phyloP scores from a whole-genome alignment of 30 jellyfish, hydroid and myxozoan genomes.

The Sanderia malayensis region DNA sequence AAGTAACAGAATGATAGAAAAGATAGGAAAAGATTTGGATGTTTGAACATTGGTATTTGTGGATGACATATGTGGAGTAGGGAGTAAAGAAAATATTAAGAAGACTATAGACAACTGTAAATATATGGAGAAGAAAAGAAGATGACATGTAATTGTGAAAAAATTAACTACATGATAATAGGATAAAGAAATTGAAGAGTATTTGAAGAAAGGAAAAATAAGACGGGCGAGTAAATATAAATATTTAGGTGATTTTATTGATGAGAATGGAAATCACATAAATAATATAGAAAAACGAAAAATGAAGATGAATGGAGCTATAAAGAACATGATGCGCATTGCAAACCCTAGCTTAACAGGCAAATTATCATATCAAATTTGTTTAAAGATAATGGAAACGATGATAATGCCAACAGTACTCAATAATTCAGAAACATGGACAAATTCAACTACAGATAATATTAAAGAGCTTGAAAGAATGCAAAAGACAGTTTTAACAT shows the following conservation, averaged over 20 bases:
- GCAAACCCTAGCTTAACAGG: too few species aligned
- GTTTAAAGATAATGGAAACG: neutral
- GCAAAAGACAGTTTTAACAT: neutral
- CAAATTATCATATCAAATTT: too few species aligned
- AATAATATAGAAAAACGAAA: neutral
- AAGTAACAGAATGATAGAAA: constrained; percentile 2
- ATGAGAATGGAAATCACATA: neutral
- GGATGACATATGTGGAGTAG: neutral
- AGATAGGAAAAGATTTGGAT: constrained; percentile 2
- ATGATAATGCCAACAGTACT: constrained; percentile 5
- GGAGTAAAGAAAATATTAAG: neutral
- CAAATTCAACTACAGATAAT: neutral
- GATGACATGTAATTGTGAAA: neutral
- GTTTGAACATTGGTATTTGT: neutral
- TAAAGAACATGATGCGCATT: neutral
- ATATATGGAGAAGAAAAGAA: neutral
- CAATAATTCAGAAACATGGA: constrained; percentile 4
- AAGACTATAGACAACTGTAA: neutral
- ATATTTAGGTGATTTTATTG: neutral
- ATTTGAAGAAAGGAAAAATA: neutral
- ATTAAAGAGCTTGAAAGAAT: neutral
- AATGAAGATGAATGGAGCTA: neutral
- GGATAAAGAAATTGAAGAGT: neutral
- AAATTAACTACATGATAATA: neutral
- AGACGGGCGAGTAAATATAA: neutral